Evolutionary conservation across 1,140 invertebrate genomes (phyloP).

Genomic region (Sycophaga agraensis): DNA sequence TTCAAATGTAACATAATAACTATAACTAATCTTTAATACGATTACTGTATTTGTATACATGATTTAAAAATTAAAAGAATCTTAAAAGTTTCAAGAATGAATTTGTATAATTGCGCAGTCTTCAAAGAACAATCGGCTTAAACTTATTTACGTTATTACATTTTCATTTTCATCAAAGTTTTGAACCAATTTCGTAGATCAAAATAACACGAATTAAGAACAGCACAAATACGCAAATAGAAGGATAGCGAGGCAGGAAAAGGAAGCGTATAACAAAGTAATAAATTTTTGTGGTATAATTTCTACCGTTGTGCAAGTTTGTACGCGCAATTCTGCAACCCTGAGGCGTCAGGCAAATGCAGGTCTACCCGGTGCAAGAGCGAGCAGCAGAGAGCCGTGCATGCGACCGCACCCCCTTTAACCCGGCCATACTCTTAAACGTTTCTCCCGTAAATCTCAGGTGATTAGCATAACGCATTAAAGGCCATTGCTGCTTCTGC

Average conservation of each 20-base stretch:
- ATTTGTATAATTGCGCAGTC: no score
- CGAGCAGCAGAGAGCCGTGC: neutral
- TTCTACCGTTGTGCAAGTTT: neutral
- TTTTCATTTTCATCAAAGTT: no score
- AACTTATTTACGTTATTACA: no score
- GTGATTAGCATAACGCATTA: conserved; percentile 45
- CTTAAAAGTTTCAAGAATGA: no score
- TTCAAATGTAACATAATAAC: no score
- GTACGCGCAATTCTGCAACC: neutral
- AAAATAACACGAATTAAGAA: no score
- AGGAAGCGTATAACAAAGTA: neutral
- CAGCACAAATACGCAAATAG: neutral
- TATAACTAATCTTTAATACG: no score
- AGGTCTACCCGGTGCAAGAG: neutral
- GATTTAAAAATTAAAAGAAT: no score
- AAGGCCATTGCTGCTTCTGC: conserved; percentile 38
- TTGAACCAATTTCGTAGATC: no score
- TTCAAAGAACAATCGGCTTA: no score
- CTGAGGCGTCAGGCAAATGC: neutral
- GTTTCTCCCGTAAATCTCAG: conserved; percentile 36
- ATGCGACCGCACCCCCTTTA: conserved; percentile 22
- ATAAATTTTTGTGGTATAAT: conserved; percentile 22
- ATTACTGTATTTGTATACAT: no score
- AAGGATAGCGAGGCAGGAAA: no score
- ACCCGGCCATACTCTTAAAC: conserved; percentile 37